Base-by-base conservation (phyloP, 2,888 invertebrate species). In the Myopa testacea region DNA sequence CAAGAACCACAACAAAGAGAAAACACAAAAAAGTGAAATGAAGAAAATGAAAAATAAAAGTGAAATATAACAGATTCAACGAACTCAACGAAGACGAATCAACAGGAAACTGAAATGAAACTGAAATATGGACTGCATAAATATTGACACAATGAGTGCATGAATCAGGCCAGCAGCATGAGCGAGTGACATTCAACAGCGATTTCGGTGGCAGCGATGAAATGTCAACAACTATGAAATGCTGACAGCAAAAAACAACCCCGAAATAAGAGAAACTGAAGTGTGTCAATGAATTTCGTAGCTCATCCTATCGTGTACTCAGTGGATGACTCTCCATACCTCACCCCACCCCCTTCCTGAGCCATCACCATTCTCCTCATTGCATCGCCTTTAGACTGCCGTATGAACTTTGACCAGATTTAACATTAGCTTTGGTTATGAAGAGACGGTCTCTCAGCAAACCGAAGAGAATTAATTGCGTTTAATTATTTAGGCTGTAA, bases 61-160 rank as follows among this genome's bases (percentile, higher is more conserved):
- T 34, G 37, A 65, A 38, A 67, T 1, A 1, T 3, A 45, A 0
- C 40, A 67, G 19, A 19, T 45, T 6, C 6, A 6, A 45, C 14
- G 4, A 67, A 19, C 3, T 6, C 6, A 6, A 45, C 14, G 4
- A 67, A 40, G n/a, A 12, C n/a, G 55, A 55, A 16, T n/a, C 3
- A 55, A 55, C 55, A 55, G 55, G 67, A 67, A 38, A 37, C 67
- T 16, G 16, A 55, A 67, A 40, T 40, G 67, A 67, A 38, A 37
- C 67, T 16, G 16, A 55, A 67, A 40, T 40, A 40, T 67, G 67
- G n/a, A 16, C 37, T 19, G 38, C 34, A 67, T 14, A 67, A 40
- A 67, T 67, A 40, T 67, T 67, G 67, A 40, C 67, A 19, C 67
- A 67, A n/a, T n/a, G 40, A 67, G 6, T 38, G 67, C 67, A 67